A percentile compares a stretch with the other conserved stretches of the same genome.
Conservation (phyloP, 2,888 invertebrate genomes). For the Epistrophella euchroma region DNA sequence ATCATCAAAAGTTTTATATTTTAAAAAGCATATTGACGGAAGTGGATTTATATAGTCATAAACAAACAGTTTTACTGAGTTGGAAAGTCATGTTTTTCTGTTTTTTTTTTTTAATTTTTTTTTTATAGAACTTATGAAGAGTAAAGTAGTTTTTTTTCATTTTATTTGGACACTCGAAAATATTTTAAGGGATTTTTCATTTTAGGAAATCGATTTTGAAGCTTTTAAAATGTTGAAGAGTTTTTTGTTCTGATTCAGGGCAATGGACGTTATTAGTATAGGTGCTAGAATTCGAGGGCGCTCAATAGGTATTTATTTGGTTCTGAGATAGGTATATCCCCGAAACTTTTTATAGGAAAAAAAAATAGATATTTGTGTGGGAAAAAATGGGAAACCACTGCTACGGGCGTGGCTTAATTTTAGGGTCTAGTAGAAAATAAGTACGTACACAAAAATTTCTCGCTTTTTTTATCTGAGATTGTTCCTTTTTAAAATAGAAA, state of each 20-base stretch:
- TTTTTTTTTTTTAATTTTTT: background rate
- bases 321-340: too few species aligned
- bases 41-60: constrained; percentile 5
- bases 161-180: background rate
- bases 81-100: background rate
- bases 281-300: too few species aligned
- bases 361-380: too few species aligned
- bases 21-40: background rate
- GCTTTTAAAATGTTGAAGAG: background rate
- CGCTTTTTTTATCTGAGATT: too few species aligned
- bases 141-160: background rate
- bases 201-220: background rate
- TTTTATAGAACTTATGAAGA: background rate
- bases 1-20: constrained; percentile 24
- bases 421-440: too few species aligned
- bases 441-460: too few species aligned
- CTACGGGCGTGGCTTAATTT: too few species aligned
- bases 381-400: too few species aligned
- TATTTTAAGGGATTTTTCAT: background rate
- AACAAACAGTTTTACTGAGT: constrained; percentile 4
- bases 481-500: too few species aligned
- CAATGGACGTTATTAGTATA: too few species aligned
- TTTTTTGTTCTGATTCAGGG: background rate
- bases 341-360: too few species aligned
- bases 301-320: too few species aligned